These are phyloP conservation scores for Nemapogon koenigi DNA, from an alignment of 2,888 invertebrate genomes.

Conservation along the genomic window DNA sequence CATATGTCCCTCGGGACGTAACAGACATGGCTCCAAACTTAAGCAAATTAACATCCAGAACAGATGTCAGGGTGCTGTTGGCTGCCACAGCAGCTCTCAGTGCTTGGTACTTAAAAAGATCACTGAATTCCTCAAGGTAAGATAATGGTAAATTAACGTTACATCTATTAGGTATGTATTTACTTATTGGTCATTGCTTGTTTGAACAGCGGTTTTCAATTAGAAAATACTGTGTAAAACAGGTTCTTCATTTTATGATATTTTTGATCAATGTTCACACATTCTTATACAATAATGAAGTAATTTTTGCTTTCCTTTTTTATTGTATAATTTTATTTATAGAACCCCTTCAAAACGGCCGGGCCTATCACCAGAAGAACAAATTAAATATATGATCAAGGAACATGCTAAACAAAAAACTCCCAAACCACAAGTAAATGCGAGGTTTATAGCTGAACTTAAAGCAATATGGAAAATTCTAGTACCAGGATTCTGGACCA, in stretches of 20 bases:
- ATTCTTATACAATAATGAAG: too few relatives aligned
- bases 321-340: too few relatives aligned
- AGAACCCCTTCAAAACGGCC: too few relatives aligned
- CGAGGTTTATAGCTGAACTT: constrained; percentile 75
- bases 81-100: constrained; percentile 69
- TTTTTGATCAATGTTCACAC: too few relatives aligned
- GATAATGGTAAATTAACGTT: constrained; percentile 15
- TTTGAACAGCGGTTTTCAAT: too few relatives aligned
- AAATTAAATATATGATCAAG: constrained; percentile 81
- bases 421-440: constrained; percentile 79
- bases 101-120: constrained; percentile 63
- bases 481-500: constrained; percentile 79
- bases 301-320: too few relatives aligned
- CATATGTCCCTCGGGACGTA: too few relatives aligned
- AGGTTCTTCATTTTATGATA: too few relatives aligned
- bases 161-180: too few relatives aligned
- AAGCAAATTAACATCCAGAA: constrained; percentile 76
- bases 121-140: constrained; percentile 54
- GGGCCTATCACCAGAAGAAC: constrained; percentile 66
- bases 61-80: constrained; percentile 68
- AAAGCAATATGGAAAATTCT: constrained; percentile 73
- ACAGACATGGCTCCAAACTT: constrained; percentile 83
- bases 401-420: constrained; percentile 66
- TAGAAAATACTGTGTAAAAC: too few relatives aligned
- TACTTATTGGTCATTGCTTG: too few relatives aligned